Base-by-base conservation (phyloP, 1,140 invertebrate species). In the Penaeus japonicus region DNA sequence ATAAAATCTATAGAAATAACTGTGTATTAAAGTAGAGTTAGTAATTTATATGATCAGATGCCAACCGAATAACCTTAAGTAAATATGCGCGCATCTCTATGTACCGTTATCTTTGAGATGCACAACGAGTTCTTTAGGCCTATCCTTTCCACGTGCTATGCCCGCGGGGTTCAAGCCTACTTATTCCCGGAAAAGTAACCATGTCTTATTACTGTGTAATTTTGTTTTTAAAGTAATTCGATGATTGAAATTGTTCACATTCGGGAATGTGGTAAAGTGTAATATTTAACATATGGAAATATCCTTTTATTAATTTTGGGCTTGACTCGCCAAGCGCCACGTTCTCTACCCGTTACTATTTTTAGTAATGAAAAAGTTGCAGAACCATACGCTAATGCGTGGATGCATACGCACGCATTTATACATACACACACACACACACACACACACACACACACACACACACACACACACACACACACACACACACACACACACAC, bases 81-180 rank as follows among this genome's bases (percentile, higher is more conserved):
- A 53, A 62, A 4, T 30, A 4, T 12, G 62, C 79, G 53, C 53
- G 47, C 53, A 57, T 30, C 24, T 55, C 7, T 53, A 75, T 10
- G 47, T 47, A 47, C 47, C 53, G 35, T 15, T 65, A 27, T 65
- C 4, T 35, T 17, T 27, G 75, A 53, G 77, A 79, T 53, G 77
- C 77, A 79, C 47, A 15, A 47, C 47, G 47, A 15, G 47, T 47
- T 79, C 54, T 79, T 70, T 84, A 84, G 32, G 65, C 47, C 65
- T 84, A 75, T 54, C 65, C 24, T 22, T 18, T 75, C 83, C 83
- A 84, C 83, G 83, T 84, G 83, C 62, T 79, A 4, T 79, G n/a
- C 77, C 77, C 77, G 10, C 18, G 39, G 77, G 77, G 39, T 32
- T 79, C 54, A 79, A 22, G 32, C 32, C 32, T 77, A 27, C 70